A percentile compares a stretch with the other conserved stretches of the same genome.
Conservation (phyloP, 2,888 invertebrate species). For the Carcina quercana region DNA sequence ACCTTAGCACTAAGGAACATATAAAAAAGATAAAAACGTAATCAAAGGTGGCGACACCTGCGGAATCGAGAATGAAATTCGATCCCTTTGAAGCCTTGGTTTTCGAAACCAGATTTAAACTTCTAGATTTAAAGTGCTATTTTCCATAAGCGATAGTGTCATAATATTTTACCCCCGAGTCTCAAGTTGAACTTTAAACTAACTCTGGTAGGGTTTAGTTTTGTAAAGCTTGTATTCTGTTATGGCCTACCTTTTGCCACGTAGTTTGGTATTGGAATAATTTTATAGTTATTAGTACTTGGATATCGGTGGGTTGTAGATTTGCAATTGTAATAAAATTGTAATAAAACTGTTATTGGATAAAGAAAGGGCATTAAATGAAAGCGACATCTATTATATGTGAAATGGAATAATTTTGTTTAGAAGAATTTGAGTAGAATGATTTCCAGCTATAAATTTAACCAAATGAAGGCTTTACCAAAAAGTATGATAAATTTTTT, state of each 20-base stretch:
- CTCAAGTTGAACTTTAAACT: no score
- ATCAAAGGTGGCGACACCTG: slow-evolving; percentile 68
- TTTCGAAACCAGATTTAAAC: slow-evolving; percentile 18
- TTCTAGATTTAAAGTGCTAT: no score
- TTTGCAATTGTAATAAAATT: slow-evolving; percentile 11
- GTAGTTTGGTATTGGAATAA: slow-evolving; percentile 68
- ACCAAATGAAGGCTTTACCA: no score
- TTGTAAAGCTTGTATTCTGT: slow-evolving; percentile 54
- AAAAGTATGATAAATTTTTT: no score
- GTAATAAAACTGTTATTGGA: no score
- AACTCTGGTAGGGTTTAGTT: no score
- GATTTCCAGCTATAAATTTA: no score
- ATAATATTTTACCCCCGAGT: no score
- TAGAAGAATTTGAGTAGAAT: no score
- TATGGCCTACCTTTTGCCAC: slow-evolving; percentile 66
- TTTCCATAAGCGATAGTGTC: no score
- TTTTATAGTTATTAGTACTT: slow-evolving; percentile 65
- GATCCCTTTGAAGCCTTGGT: slow-evolving; percentile 38
- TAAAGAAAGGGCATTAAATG: neutral
- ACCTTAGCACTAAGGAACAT: slow-evolving; percentile 64
- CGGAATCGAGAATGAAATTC: slow-evolving; percentile 68
- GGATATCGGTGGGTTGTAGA: slow-evolving; percentile 27
- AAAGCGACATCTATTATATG: no score
- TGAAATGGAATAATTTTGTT: no score
- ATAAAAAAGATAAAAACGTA: slow-evolving; percentile 65